Conservation (phyloP, 1,140 invertebrate species). For the Anthonomus grandis region DNA sequence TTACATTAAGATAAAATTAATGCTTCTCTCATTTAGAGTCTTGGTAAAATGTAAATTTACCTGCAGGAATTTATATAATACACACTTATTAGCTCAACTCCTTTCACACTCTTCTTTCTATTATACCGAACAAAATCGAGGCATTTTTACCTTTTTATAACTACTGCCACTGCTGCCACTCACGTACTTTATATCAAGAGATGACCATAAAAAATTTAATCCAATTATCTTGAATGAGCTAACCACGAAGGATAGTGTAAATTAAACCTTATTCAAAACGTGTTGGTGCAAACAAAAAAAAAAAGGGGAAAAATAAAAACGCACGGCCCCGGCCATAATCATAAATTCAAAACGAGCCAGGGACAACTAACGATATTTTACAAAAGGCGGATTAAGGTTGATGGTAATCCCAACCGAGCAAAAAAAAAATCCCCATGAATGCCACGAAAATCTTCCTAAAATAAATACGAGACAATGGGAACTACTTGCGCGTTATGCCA, state of each 20-base stretch:
- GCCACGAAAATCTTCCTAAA: slow-evolving; percentile 41
- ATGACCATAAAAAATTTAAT: slow-evolving; percentile 5
- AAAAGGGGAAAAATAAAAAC: no score
- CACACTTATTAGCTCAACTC: no score
- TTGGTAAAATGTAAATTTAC: no score
- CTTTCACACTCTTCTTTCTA: no score
- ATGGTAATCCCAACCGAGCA: slow-evolving; percentile 40
- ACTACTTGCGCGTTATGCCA: slow-evolving; percentile 46
- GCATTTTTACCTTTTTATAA: no score
- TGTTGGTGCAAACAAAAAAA: neutral
- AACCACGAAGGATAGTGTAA: slow-evolving; percentile 1
- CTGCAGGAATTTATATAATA: no score
- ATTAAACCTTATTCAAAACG: slow-evolving; percentile 2
- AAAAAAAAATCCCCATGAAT: slow-evolving; percentile 46
- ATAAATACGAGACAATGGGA: slow-evolving; percentile 44
- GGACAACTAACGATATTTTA: slow-evolving; percentile 18
- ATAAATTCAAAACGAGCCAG: slow-evolving; percentile 6
- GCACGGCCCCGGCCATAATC: neutral
- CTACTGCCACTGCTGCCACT: no score
- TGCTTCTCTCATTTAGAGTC: no score
- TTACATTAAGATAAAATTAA: no score
- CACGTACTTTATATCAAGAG: no score
- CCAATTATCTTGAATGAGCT: neutral
- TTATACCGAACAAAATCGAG: no score
- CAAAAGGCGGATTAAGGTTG: slow-evolving; percentile 39